Conservation (phyloP, 2,888 invertebrate species). For the Mimas tiliae region DNA sequence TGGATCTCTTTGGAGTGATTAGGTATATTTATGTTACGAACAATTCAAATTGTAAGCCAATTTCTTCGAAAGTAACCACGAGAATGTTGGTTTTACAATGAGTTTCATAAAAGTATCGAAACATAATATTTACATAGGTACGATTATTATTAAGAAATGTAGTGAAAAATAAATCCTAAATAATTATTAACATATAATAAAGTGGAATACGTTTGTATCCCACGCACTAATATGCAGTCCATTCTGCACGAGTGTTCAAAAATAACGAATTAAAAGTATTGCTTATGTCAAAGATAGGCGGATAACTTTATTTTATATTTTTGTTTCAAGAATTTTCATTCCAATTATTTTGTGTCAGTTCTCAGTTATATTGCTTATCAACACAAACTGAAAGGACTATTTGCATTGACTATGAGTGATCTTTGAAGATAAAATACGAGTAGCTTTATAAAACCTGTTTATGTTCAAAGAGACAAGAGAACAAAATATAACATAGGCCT, state of each 20-base stretch:
- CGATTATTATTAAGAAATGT: background rate
- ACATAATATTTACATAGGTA: constrained; percentile 25
- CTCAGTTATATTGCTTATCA: constrained; percentile 17
- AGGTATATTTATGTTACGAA: constrained; percentile 33
- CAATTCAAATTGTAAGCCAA: constrained; percentile 24
- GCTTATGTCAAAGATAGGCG: constrained; percentile 33
- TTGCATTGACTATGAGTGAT: no score
- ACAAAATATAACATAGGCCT: constrained; percentile 13
- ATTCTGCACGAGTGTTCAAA: constrained; percentile 29
- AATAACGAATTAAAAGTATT: constrained; percentile 29
- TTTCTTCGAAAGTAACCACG: constrained; percentile 3
- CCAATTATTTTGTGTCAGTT: no score
- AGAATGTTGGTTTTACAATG: constrained; percentile 4
- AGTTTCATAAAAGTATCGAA: constrained; percentile 4
- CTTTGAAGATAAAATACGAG: background rate
- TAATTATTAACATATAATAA: constrained; percentile 11
- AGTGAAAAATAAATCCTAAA: background rate
- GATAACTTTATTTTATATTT: constrained; percentile 28
- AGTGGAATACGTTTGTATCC: constrained; percentile 6
- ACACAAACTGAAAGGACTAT: background rate
- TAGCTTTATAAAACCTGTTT: background rate
- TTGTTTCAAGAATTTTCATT: background rate
- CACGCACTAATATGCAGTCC: background rate
- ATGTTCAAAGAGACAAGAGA: constrained; percentile 14
- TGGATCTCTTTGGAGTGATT: constrained; percentile 66